Percentiles rank a stretch among this genome's conserved stretches.
These are phyloP conservation scores for Petrolisthes manimaculis DNA, from an alignment of 2,888 invertebrate species.

Conservation along the genomic window DNA sequence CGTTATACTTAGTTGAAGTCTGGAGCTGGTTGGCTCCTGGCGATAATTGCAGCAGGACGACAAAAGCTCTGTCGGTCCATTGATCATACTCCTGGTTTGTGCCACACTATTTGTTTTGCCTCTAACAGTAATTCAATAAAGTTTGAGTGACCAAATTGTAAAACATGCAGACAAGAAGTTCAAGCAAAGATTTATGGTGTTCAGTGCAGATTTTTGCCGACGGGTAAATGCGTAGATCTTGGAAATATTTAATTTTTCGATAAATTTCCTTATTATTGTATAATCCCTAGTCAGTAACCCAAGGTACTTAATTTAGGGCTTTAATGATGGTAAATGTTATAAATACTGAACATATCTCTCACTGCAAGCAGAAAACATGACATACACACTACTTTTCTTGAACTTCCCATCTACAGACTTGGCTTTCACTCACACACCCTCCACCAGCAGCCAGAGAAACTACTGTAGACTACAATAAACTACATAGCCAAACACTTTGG, in stretches of 20 bases:
- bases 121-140: slow-evolving; percentile 62
- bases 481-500: slow-evolving; percentile 58
- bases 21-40: slow-evolving; percentile 49
- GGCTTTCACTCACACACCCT: slow-evolving; percentile 65
- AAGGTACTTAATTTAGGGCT: slow-evolving; percentile 61
- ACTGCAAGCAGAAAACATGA: slow-evolving; percentile 56
- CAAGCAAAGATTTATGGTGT: slow-evolving; percentile 60
- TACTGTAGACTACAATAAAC: slow-evolving; percentile 55
- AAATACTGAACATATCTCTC: slow-evolving; percentile 48
- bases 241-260: slow-evolving; percentile 23
- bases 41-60: slow-evolving; percentile 51
- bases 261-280: slow-evolving; percentile 33
- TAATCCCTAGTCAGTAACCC: slow-evolving; percentile 61
- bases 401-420: slow-evolving; percentile 65
- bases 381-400: slow-evolving; percentile 63
- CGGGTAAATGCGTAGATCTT: slow-evolving; percentile 40
- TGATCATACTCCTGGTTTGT: slow-evolving; percentile 59
- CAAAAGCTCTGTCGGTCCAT: slow-evolving; percentile 51
- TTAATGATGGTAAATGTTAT: slow-evolving; percentile 52
- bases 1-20: slow-evolving; percentile 57
- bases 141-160: slow-evolving; percentile 62
- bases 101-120: slow-evolving; percentile 63
- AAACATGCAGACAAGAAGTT: slow-evolving; percentile 64
- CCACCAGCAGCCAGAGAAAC: slow-evolving; percentile 62
- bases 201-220: slow-evolving; percentile 48